phyloP scores from a whole-genome alignment of 2,113 vertebrate genomes.

The Corythaixoides concolor region DNA sequence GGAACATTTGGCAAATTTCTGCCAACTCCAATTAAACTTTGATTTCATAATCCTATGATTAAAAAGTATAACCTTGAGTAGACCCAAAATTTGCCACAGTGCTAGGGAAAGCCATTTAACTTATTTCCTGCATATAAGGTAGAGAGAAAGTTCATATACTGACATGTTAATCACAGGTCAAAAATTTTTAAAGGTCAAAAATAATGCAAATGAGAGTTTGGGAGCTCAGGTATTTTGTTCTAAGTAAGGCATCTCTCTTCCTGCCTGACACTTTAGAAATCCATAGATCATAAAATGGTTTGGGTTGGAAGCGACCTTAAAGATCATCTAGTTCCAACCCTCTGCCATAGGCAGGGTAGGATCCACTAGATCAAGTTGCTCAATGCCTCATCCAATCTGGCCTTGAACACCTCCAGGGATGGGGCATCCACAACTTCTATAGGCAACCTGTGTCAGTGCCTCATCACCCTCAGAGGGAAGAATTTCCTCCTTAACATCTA shows the following conservation, averaged over 20 bases:
- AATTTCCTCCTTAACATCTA: no score
- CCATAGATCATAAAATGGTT: neutral
- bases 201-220: neutral
- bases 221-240: neutral
- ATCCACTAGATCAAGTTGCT: no score
- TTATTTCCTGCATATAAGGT: neutral
- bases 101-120: neutral
- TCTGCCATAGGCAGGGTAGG: no score
- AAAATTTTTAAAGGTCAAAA: neutral
- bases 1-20: neutral
- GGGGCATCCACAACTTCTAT: no score
- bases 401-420: no score
- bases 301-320: no score
- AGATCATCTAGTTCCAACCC: no score
- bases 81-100: neutral
- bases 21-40: neutral
- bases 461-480: no score
- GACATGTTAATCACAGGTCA: neutral
- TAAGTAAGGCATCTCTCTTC: neutral
- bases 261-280: neutral
- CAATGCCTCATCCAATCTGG: no score
- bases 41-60: neutral
- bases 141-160: neutral
- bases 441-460: no score
- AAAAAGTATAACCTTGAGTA: neutral